These are phyloP conservation scores for Campoletis raptor DNA, from an alignment of 2,888 invertebrate species.

Conservation along the genomic window DNA sequence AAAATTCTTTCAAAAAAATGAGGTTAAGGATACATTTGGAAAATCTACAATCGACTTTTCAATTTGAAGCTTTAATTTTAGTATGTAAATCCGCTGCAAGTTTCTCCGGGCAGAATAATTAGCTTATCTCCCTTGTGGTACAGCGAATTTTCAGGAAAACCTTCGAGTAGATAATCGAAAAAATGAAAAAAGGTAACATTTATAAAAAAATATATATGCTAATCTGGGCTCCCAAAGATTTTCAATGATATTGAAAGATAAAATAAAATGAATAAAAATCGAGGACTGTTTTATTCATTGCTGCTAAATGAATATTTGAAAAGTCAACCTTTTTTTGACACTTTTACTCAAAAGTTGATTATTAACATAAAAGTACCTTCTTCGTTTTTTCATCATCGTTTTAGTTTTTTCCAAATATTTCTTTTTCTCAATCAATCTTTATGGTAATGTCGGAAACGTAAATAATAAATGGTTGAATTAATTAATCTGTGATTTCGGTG, in stretches of 20 bases:
- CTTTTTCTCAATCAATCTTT: neutral
- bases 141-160: neutral
- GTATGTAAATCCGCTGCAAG: neutral
- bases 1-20: neutral
- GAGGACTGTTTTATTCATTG: too few species aligned
- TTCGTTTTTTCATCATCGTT: too few species aligned
- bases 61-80: neutral
- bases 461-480: neutral
- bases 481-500: neutral
- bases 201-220: neutral
- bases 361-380: neutral
- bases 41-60: neutral
- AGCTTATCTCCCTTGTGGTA: neutral
- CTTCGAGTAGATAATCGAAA: neutral
- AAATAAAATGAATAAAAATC: too few species aligned
- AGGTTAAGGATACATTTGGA: neutral
- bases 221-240: neutral
- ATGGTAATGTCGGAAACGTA: too few species aligned
- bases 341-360: neutral
- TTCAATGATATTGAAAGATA: neutral
- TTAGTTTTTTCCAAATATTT: too few species aligned
- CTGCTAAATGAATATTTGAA: neutral
- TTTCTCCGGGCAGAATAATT: constrained; percentile 9
- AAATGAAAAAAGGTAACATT: neutral
- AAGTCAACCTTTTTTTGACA: neutral